Base-by-base conservation (phyloP, 1,140 invertebrate species). In the Battus philenor region DNA sequence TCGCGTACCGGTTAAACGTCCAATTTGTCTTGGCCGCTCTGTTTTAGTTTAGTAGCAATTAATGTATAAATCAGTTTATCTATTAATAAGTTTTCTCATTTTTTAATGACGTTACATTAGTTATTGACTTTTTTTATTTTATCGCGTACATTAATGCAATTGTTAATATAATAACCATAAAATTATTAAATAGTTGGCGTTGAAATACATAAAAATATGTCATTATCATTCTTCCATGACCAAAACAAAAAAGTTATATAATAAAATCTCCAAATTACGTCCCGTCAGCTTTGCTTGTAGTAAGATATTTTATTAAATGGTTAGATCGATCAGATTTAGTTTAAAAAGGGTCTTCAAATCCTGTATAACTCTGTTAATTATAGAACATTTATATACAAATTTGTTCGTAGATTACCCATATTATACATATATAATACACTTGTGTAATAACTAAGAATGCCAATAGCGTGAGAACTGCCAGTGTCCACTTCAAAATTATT, bases 401-500 rank as follows among this genome's bases (percentile, higher is more conserved):
- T 41, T 41, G 22, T 26, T 41, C 38, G 8, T 41, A 41, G 29
- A 41, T 27, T 27, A 27, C 45, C 55, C 48, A 57, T 63, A 65
- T n/a, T n/a, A n/a, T 47, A 43, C 48, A 48, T 51, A 48, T 26
- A 20, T 49, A 38, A 54, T 51, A 51, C 38, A 50, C 12, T 15
- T 24, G 12, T 26, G 29, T 41, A 60, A 52, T 44, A 62, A 71
- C 56, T 68, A 64, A 70, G 71, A 71, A 78, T 76, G 66, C 64
- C 59, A 63, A 60, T 64, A 71, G 68, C 78, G 78, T 82, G 78
- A 79, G 78, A 82, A 82, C 71, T 50, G 68, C 43, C 60, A 59
- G 57, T 66, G 69, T 55, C 57, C 60, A 72, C 52, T 64, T 62
- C 59, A 63, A 76, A 78, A 78, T 77, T 79, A 82, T 82, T 73